Base-by-base conservation (phyloP, 2,113 vertebrate species). In the Aythya baeri region DNA sequence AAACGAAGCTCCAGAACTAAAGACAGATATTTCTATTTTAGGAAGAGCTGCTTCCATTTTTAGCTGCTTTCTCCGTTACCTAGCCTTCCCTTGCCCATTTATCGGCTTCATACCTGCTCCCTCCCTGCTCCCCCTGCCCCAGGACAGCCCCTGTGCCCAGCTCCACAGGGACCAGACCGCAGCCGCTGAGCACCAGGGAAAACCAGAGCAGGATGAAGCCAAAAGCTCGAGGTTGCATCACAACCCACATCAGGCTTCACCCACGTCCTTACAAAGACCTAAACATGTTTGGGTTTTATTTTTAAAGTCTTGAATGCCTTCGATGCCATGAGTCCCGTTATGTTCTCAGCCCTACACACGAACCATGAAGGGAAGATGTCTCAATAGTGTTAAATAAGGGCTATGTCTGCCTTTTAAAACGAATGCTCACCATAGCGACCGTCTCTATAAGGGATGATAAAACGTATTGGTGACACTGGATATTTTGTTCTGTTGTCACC, bases 361-460 rank as follows among this genome's bases (percentile, higher is more conserved):
- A 90, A 83, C 70, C 76, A 71, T 66, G 41, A 52, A 88, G n/a
- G 55, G 85, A 93, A n/a, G 52, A 10, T 70, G 92, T 44, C 92
- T 94, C 11, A 88, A 91, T 34, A 95, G 96, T 85, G 96, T 94
- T 97, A 97, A 94, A 73, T 34, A 77, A 96, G 92, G 91, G 78
- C 89, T 46, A 38, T 11, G 81, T 79, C 91, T 92, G 88, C 9
- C 32, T 68, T 66, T 91, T 44, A 46, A 95, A 87, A 43, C 2
- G 81, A 91, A 41, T 3, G 2, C 88, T 96, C 94, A 83, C 94
- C 96, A 96, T 81, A 94, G 94, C 67, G 76, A 94, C 96, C 44
- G 16, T 2, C 63, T 91, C 90, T 1, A 2, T 32, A 71, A 93
- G 84, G 77, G 50, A 70, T 18, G 52, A 85, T 27, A 32, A 79